These are phyloP conservation scores for Drosophila pachea DNA, from an alignment of 1,140 invertebrate genomes.

Conservation along the genomic window DNA sequence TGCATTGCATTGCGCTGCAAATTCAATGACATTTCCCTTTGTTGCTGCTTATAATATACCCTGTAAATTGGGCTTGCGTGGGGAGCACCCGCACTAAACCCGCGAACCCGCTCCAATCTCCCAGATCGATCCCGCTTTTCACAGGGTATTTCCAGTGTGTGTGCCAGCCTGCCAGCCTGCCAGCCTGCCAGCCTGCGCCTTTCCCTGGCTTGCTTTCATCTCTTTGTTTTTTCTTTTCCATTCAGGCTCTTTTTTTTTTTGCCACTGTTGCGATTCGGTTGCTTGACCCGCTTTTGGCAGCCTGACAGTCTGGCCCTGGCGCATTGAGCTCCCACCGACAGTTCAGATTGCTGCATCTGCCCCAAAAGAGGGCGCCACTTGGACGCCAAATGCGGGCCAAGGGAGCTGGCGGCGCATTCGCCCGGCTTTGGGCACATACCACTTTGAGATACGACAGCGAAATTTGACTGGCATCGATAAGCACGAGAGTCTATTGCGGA, in stretches of 20 bases:
- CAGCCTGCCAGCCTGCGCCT: not conserved
- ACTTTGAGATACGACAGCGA: constrained; percentile 2
- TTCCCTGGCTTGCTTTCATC: not conserved
- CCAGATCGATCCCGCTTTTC: too few relatives aligned
- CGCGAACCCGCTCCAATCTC: too few relatives aligned
- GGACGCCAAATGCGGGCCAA: constrained; percentile 44
- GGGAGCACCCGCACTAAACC: too few relatives aligned
- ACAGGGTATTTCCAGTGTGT: not conserved
- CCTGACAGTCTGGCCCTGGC: constrained; percentile 56
- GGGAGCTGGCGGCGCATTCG: constrained; percentile 3
- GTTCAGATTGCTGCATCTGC: constrained; percentile 36
- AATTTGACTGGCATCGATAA: constrained; percentile 9
- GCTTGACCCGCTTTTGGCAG: constrained; percentile 47
- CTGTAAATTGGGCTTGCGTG: too few relatives aligned
- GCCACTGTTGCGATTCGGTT: constrained; percentile 38
- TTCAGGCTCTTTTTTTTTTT: constrained; percentile 2
- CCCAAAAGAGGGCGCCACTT: constrained; percentile 48
- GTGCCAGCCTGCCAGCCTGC: too few relatives aligned
- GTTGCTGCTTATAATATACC: constrained; percentile 20
- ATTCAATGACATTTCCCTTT: constrained; percentile 56
- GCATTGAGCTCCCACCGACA: constrained; percentile 47
- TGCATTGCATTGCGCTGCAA: constrained; percentile 42
- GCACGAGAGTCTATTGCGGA: not conserved
- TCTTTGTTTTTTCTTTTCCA: constrained; percentile 1
- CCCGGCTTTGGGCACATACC: not conserved